These are phyloP conservation scores for Dreissena rostriformis DNA, from an alignment of 1,140 invertebrate species.

Conservation along the genomic window DNA sequence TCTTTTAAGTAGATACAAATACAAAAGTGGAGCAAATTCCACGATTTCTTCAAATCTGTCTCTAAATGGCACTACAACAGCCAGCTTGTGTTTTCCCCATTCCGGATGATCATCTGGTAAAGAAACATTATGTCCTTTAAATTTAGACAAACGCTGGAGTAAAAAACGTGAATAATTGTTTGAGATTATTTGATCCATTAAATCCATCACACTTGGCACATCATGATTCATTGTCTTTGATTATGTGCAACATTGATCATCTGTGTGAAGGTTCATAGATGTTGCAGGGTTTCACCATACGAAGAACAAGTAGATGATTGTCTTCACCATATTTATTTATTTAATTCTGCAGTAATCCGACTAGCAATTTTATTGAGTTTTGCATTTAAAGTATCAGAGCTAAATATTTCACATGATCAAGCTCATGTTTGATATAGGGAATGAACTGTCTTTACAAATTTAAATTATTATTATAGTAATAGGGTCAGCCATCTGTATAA, in stretches of 20 bases:
- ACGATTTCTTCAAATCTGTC: conserved; percentile 97
- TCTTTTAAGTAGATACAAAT: conserved; percentile 92
- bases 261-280: not conserved
- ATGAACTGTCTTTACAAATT: too few species aligned
- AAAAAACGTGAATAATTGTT: not conserved
- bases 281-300: too few species aligned
- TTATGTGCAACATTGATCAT: not conserved
- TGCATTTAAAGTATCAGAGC: too few species aligned
- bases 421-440: too few species aligned
- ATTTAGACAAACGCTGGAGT: not conserved
- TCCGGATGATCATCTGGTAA: conserved; percentile 19
- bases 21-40: conserved; percentile 95
- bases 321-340: too few species aligned
- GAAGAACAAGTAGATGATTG: too few species aligned
- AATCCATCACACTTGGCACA: not conserved
- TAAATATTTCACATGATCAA: too few species aligned
- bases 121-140: not conserved
- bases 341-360: too few species aligned
- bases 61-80: conserved; percentile 95
- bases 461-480: too few species aligned
- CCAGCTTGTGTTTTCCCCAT: conserved; percentile 83
- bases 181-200: not conserved
- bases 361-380: too few species aligned
- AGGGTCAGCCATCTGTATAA: too few species aligned
- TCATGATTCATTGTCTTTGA: not conserved